Percentiles rank a stretch among this genome's conserved stretches.
These are phyloP conservation scores for Coluber constrictor DNA, from an alignment of 2,797 vertebrate species.

Conservation along the genomic window DNA sequence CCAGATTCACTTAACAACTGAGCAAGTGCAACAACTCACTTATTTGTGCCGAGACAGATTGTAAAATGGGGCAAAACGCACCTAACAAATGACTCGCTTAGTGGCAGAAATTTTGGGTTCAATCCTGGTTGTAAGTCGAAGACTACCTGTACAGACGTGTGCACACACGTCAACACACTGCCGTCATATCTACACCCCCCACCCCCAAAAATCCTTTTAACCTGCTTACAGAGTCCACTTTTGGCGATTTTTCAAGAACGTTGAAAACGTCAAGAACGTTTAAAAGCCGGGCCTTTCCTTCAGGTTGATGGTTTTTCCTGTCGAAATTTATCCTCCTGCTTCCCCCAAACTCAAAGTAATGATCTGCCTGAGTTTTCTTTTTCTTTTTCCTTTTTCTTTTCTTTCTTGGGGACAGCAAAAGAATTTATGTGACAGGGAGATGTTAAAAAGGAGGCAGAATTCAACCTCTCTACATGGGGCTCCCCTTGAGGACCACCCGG, in stretches of 20 bases:
- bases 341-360: not conserved
- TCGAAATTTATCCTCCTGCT: not conserved
- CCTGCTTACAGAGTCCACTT: not conserved
- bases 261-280: not conserved
- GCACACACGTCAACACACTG: not conserved
- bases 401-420: not conserved
- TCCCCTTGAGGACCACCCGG: no score
- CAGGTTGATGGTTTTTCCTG: not conserved
- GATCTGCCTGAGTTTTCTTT: not conserved
- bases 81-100: not conserved
- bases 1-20: not conserved
- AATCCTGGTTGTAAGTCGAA: no score
- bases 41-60: no score
- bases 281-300: not conserved
- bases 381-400: not conserved
- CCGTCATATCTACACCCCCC: not conserved
- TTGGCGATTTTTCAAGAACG: not conserved
- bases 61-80: not conserved
- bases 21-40: not conserved
- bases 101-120: not conserved
- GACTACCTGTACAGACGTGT: not conserved
- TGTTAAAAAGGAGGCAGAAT: fast-evolving
- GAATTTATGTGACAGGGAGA: not conserved
- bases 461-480: no score
- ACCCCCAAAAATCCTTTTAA: not conserved